Percentiles rank a stretch among this genome's conserved stretches.
phyloP scores from a whole-genome alignment of 2,797 vertebrate genomes.

The Thaleichthys pacificus region DNA sequence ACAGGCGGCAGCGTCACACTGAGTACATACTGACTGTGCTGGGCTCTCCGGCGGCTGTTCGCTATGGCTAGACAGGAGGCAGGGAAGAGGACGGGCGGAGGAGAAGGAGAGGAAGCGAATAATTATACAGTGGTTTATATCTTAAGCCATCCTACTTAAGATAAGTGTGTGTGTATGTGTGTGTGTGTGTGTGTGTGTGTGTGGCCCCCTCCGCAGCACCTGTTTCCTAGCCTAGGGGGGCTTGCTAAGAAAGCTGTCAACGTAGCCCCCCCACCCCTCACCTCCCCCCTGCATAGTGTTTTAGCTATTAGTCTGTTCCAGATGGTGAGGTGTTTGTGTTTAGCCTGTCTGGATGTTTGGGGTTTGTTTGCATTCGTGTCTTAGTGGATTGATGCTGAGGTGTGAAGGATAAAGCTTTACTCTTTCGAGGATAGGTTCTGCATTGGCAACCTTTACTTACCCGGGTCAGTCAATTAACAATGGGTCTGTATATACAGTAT shows the following conservation, averaged over 20 bases:
- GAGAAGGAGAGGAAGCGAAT: conserved; percentile 17
- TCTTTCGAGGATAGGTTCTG: no score
- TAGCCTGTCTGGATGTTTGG: conserved; percentile 33
- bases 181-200: conserved; percentile 16
- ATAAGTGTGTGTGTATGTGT: conserved; percentile 52
- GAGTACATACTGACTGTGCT: conserved; percentile 52
- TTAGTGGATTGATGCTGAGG: conserved; percentile 3
- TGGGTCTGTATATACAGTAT: no score
- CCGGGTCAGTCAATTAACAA: no score
- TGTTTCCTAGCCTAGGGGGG: conserved; percentile 47
- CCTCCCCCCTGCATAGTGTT: conserved; percentile 1
- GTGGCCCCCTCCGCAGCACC: conserved; percentile 36
- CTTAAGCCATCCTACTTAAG: conserved; percentile 65
- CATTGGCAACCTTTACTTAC: no score
- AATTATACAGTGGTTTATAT: conserved; percentile 62
- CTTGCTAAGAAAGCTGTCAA: conserved; percentile 57
- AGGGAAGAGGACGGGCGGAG: conserved; percentile 35
- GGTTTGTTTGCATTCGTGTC: conserved; percentile 21
- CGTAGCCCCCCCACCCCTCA: conserved; percentile 51
- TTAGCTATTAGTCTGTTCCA: conserved; percentile 41
- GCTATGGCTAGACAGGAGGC: background rate
- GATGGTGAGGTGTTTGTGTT: conserved; percentile 48
- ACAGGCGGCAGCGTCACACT: conserved; percentile 37
- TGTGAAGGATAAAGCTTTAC: no score
- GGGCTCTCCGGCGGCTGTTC: conserved; percentile 26